phyloP scores from a whole-genome alignment of 2,113 vertebrate species.

The Lepus europaeus region DNA sequence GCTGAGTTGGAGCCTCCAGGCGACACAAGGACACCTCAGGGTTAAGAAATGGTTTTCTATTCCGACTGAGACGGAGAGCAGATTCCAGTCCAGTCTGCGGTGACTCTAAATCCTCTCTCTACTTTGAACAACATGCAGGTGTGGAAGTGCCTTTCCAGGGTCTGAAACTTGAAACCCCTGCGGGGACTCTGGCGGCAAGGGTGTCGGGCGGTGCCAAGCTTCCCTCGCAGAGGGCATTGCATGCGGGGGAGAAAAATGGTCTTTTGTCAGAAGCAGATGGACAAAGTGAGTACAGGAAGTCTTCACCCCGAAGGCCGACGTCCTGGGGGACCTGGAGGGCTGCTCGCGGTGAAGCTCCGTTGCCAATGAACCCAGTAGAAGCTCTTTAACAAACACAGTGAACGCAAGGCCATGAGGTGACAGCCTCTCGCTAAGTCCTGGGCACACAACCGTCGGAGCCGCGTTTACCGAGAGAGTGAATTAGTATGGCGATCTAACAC shows the following conservation, averaged over 20 bases:
- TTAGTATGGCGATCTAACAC: slow-evolving; percentile 66
- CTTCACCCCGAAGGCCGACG: background rate
- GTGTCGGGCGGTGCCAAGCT: background rate
- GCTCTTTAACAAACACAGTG: background rate
- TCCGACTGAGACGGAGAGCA: background rate
- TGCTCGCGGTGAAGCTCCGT: background rate
- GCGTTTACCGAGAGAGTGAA: slow-evolving; percentile 36
- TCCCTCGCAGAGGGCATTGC: background rate
- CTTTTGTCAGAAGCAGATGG: background rate
- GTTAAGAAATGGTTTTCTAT: slow-evolving; percentile 28
- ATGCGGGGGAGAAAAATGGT: background rate
- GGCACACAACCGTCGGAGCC: slow-evolving; percentile 26
- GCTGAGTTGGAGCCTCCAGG: background rate
- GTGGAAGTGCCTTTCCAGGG: background rate
- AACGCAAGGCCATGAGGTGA: background rate
- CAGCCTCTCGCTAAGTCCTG: background rate
- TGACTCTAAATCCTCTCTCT: background rate
- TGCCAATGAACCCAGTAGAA: background rate
- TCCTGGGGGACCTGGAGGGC: too few relatives aligned
- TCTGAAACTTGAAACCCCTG: background rate
- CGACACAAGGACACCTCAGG: background rate
- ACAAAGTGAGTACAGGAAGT: background rate
- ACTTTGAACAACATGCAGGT: background rate
- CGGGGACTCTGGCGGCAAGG: background rate
- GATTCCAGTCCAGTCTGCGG: background rate